Conservation (phyloP, 2,797 vertebrate genomes). For the Hoplostethus atlanticus region DNA sequence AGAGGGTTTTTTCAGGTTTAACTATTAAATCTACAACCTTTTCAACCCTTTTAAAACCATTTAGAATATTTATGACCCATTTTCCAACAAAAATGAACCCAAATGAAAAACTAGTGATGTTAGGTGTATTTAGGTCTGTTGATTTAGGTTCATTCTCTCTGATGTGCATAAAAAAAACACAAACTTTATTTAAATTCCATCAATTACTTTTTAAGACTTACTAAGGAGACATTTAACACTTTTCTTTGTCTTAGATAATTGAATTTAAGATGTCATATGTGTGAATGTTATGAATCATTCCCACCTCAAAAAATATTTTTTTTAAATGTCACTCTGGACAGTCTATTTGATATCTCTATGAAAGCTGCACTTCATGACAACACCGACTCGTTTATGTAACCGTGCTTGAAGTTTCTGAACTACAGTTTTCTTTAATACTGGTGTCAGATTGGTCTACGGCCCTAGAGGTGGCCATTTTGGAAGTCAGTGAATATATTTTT, state of each 20-base stretch:
- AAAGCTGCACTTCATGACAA: neutral
- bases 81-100: neutral
- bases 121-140: neutral
- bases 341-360: neutral
- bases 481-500: too few species aligned
- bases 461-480: too few species aligned
- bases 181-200: too few species aligned
- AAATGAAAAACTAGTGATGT: neutral
- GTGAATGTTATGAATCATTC: neutral
- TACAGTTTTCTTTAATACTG: too few species aligned
- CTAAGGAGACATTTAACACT: too few species aligned
- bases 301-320: neutral
- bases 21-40: constrained; percentile 1
- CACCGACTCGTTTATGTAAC: too few species aligned
- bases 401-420: too few species aligned
- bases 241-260: too few species aligned
- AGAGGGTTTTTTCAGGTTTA: neutral
- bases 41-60: neutral
- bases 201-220: too few species aligned
- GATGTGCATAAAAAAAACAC: neutral
- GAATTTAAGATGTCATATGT: neutral
- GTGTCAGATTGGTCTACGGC: too few species aligned
- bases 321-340: too few species aligned
- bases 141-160: neutral
- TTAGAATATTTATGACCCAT: neutral